Percentiles rank a stretch among this genome's conserved stretches.
Conservation (phyloP, 2,888 invertebrate genomes). For the Oxystoma pomonae region DNA sequence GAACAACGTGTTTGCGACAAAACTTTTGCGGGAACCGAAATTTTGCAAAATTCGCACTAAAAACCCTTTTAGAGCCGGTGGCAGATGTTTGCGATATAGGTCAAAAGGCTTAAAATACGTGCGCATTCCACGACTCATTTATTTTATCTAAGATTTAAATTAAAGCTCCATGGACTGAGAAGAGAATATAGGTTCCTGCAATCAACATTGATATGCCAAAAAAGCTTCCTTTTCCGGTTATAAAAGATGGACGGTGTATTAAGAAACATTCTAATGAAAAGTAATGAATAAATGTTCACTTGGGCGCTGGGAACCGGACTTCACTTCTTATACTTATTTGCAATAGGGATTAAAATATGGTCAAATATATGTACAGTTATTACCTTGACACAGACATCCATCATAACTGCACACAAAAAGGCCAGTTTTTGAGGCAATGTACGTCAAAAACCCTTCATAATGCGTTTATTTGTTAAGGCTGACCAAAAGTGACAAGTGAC, state of each 20-base stretch:
- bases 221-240: too few relatives aligned
- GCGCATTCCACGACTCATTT: background rate
- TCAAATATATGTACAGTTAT: constrained; percentile 40
- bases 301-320: background rate
- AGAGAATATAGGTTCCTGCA: too few relatives aligned
- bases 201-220: too few relatives aligned
- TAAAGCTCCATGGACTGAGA: too few relatives aligned
- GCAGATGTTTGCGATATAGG: constrained; percentile 38
- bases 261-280: too few relatives aligned
- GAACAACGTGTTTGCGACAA: constrained; percentile 10
- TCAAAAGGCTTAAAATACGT: constrained; percentile 33
- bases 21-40: constrained; percentile 28
- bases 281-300: too few relatives aligned
- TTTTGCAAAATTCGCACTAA: constrained; percentile 28
- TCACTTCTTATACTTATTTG: constrained; percentile 32
- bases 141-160: too few relatives aligned
- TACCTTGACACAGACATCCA: constrained; percentile 45
- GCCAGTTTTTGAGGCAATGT: constrained; percentile 41
- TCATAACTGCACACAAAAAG: constrained; percentile 41
- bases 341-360: constrained; percentile 40
- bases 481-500: constrained; percentile 44
- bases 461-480: constrained; percentile 45
- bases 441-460: constrained; percentile 43
- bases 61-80: constrained; percentile 31
- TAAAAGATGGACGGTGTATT: too few relatives aligned